Percentiles rank a stretch among this genome's conserved stretches.
These are phyloP conservation scores for Catajapyx aquilonaris DNA, from an alignment of 1,140 invertebrate genomes.

Conservation along the genomic window DNA sequence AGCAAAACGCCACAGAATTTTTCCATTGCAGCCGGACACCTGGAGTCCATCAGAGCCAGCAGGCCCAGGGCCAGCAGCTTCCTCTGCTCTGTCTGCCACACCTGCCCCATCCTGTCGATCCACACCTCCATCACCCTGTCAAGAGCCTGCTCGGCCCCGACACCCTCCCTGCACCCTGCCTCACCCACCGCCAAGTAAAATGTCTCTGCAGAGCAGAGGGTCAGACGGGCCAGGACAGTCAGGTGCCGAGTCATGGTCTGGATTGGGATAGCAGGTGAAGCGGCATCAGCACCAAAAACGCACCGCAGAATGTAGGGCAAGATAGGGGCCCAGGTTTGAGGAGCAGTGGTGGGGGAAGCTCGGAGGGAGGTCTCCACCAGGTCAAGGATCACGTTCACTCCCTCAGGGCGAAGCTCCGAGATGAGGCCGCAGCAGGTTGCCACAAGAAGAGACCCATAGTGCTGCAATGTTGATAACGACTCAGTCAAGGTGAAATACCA, in stretches of 20 bases:
- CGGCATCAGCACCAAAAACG: conserved; percentile 15
- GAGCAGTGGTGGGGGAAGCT: conserved; percentile 34
- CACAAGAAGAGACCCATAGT: conserved; percentile 40
- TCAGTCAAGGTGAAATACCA: too few relatives aligned
- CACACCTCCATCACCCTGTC: conserved; percentile 48
- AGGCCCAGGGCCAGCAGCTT: conserved; percentile 67
- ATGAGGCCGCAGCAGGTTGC: conserved; percentile 42
- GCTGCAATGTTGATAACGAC: conserved; percentile 15
- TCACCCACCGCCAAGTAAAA: not conserved
- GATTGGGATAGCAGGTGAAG: conserved; percentile 1
- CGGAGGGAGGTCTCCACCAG: conserved; percentile 48
- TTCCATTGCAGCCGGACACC: conserved; percentile 32
- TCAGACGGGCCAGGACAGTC: not conserved
- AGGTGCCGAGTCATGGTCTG: conserved; percentile 11
- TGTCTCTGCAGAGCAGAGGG: not conserved
- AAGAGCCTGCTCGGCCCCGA: too few relatives aligned
- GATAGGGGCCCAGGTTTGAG: conserved; percentile 39
- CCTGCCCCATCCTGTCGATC: conserved; percentile 54
- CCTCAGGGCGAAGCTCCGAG: conserved; percentile 55
- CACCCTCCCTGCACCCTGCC: not conserved
- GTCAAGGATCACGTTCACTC: conserved; percentile 45
- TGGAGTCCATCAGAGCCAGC: conserved; percentile 41
- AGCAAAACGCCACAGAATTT: conserved; percentile 52
- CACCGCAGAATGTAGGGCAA: conserved; percentile 41
- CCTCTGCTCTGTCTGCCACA: conserved; percentile 51